Base-by-base conservation (phyloP, 2,113 vertebrate species). In the Nyctibius bracteatus region DNA sequence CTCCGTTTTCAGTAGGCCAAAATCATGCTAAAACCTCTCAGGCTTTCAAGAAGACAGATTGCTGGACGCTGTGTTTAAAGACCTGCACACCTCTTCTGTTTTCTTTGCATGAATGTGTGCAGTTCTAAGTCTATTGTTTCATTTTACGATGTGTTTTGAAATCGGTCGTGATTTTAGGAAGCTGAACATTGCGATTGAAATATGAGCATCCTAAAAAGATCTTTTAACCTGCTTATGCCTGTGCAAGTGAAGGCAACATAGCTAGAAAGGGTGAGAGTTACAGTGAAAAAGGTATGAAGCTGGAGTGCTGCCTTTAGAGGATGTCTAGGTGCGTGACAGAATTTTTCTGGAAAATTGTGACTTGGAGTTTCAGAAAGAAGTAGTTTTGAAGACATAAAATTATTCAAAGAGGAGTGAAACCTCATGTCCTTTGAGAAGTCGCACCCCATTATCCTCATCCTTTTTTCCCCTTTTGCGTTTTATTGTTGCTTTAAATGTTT, bases 401-500 rank as follows among this genome's bases (percentile, higher is more conserved):
- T 96, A 78, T 81, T 88, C 74, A 85, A 89, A 95, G 58, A 72
- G 30, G 86, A 91, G 93, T 70, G 86, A 95, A 96, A 63, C 30
- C 70, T 58, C 46, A 37, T 70, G 73, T 86, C 90, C 86, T 96
- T 90, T 55, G 94, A 94, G 87, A 91, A 97, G 94, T 72, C 28
- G 0, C 39, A 91, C 71, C 52, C 92, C 82, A 90, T 88, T 92
- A 96, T 89, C 71, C 79, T 80, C 81, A 92, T 85, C 81, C 57
- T 35, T 88, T 73, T 78, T 35, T 80, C 82, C 74, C 72, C 35
- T 96, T 90, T 86, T 72, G 59, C 78, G 12, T 88, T 94, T 78
- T 92, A 91, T 86, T 95, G 82, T 93, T 92, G 90, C 89, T 91
- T 94, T 93, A 86, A 96, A 97, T 97, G 94, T 97, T 97, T 97